Evolutionary conservation across 2,797 vertebrate species (phyloP).

Genomic region (Enteromius paludinosus): DNA sequence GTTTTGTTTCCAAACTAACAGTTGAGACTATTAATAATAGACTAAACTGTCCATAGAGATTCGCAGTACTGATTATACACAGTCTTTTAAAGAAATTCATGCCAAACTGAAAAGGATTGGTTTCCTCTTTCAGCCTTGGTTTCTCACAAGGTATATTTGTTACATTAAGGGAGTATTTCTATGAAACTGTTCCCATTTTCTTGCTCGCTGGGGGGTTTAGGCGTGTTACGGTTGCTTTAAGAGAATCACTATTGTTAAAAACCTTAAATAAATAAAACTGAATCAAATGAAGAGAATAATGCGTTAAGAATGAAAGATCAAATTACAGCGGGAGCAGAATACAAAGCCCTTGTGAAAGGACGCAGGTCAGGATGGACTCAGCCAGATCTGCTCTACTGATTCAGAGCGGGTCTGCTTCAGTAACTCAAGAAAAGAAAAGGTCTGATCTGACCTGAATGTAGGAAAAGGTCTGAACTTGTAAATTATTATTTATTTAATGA

Average conservation of each 20-base stretch:
- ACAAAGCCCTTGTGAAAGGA: conserved; percentile 3
- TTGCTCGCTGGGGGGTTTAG: not conserved
- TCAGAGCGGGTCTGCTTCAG: not conserved
- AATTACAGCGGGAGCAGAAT: not conserved
- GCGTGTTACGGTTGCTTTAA: not conserved
- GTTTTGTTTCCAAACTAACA: not conserved
- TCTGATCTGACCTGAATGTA: not conserved
- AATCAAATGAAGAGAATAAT: not conserved
- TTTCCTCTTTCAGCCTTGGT: not conserved
- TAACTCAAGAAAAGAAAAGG: not conserved
- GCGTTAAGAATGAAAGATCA: not conserved
- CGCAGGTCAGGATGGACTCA: not conserved
- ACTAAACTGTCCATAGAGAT: not conserved
- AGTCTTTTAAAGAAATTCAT: not conserved
- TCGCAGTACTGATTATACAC: not conserved
- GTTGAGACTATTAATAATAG: conserved; percentile 5
- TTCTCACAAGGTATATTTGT: not conserved
- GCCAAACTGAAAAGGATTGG: not conserved
- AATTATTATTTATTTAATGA: not conserved
- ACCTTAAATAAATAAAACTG: conserved; percentile 26
- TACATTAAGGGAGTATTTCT: not conserved
- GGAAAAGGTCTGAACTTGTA: not conserved
- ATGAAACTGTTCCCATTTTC: not conserved
- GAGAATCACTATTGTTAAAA: conserved; percentile 8
- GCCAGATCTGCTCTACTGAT: conserved; percentile 21